Base-by-base conservation (phyloP, 2,888 invertebrate species). In the Autographa pulchrina region DNA sequence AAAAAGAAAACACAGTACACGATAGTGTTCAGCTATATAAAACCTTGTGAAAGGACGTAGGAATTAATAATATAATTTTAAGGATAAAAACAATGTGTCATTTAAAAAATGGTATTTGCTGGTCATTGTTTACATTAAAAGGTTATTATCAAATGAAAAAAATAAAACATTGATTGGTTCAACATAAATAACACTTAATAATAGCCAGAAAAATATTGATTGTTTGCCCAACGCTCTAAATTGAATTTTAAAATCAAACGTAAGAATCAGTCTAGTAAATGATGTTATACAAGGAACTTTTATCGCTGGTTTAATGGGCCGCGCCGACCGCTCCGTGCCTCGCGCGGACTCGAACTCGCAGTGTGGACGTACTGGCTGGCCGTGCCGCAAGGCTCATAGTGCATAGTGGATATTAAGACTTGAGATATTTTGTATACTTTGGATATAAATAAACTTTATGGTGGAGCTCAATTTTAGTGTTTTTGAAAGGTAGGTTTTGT, bases 231-330 rank as follows among this genome's bases (percentile, higher is more conserved):
- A 38, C 11, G 11, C 1, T 38, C 11, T 11, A 38, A 38, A 38
- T 38, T 8, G 11, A 0, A 2, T 38, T 38, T 38, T 38, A 38
- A 16, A 48, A n/a, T 48, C n/a, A 16, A n/a, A 1, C 20, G 7
- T 25, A 56, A 68, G 56, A 64, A 67, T 31, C 48, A 81, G 65
- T 77, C 72, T 71, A 77, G 67, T 81, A n/a, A n/a, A n/a, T n/a
- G n/a, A n/a, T n/a, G n/a, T n/a, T n/a, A n/a, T n/a, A n/a, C n/a
- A 77, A 72, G 68, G 31, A 48, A 8, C 54, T 73, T 69, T 74
- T 76, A 83, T 75, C 84, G 83, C 78, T 74, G 18, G 64, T 85
- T 85, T 81, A 70, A 78, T 74, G 75, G 75, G 70, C 64, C 58
- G 48, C 54, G n/a, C 16, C 43, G 68, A 32, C 35, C 81, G 81